These are phyloP conservation scores for Bruchidius siliquastri DNA, from an alignment of 2,888 invertebrate species.

Conservation along the genomic window DNA sequence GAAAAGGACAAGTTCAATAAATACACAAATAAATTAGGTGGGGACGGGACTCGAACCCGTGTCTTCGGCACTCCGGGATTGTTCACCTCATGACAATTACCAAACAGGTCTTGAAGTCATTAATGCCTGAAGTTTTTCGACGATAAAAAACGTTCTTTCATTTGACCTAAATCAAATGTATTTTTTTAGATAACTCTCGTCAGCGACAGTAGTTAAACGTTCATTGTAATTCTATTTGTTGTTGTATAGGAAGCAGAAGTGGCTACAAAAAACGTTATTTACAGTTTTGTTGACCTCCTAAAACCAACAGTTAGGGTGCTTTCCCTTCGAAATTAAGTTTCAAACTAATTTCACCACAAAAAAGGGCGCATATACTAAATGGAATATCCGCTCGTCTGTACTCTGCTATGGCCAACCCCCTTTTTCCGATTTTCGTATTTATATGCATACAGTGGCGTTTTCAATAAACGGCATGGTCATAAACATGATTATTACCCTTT, in stretches of 20 bases:
- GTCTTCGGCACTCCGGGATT: too few species aligned
- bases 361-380: neutral
- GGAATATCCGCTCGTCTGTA: neutral
- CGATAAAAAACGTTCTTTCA: too few species aligned
- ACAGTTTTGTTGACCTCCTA: neutral
- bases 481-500: constrained; percentile 37
- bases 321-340: neutral
- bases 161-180: too few species aligned
- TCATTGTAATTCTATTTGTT: neutral
- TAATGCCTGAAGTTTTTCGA: too few species aligned
- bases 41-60: too few species aligned
- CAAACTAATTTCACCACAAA: neutral
- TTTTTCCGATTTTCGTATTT: neutral
- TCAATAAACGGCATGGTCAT: constrained; percentile 35
- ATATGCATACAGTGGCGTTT: constrained; percentile 22
- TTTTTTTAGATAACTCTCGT: too few species aligned
- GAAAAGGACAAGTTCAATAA: too few species aligned
- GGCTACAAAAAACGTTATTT: neutral
- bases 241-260: neutral
- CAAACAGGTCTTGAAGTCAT: too few species aligned
- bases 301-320: neutral
- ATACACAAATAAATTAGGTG: too few species aligned
- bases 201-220: too few species aligned
- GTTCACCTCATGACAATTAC: too few species aligned
- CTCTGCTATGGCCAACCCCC: neutral